phyloP scores from a whole-genome alignment of 2,888 invertebrate species.

The Orchesellides sinensis region DNA sequence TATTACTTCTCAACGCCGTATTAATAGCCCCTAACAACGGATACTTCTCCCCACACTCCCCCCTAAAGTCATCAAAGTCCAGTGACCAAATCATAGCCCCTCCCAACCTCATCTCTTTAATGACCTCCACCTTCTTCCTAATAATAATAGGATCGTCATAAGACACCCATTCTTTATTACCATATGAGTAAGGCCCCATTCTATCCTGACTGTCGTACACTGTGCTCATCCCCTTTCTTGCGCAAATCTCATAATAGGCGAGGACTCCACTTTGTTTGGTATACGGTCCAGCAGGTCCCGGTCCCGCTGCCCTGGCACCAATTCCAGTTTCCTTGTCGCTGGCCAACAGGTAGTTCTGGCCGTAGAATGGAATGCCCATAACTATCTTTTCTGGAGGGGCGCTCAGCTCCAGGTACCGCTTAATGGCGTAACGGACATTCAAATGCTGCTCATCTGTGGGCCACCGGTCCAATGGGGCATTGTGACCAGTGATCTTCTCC shows the following conservation, averaged over 20 bases:
- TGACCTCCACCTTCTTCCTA: constrained; percentile 78
- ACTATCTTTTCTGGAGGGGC: constrained; percentile 83
- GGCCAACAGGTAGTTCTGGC: constrained; percentile 75
- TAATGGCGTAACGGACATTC: constrained; percentile 81
- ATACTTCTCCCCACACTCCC: constrained; percentile 76
- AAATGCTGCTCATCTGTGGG: constrained; percentile 74
- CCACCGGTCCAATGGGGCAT: constrained; percentile 76
- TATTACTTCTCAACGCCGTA: too few relatives aligned
- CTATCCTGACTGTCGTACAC: constrained; percentile 81
- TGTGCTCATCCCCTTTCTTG: constrained; percentile 76
- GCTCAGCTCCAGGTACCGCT: constrained; percentile 85
- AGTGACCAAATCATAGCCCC: constrained; percentile 80
- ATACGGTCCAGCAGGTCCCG: constrained; percentile 84
- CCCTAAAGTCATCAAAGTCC: constrained; percentile 79
- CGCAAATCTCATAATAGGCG: constrained; percentile 85
- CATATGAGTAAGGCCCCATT: constrained; percentile 86
- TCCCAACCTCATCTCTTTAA: constrained; percentile 76
- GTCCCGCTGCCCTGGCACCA: constrained; percentile 82
- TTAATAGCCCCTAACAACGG: constrained; percentile 77
- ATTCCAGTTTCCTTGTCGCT: constrained; percentile 79
- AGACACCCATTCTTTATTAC: constrained; percentile 84
- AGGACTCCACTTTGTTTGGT: constrained; percentile 85
- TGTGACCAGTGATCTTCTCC: constrained; percentile 76
- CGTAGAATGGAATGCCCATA: constrained; percentile 80
- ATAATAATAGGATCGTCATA: constrained; percentile 84